Conservation (phyloP, 2,797 vertebrate species). For the Catharus ustulatus region DNA sequence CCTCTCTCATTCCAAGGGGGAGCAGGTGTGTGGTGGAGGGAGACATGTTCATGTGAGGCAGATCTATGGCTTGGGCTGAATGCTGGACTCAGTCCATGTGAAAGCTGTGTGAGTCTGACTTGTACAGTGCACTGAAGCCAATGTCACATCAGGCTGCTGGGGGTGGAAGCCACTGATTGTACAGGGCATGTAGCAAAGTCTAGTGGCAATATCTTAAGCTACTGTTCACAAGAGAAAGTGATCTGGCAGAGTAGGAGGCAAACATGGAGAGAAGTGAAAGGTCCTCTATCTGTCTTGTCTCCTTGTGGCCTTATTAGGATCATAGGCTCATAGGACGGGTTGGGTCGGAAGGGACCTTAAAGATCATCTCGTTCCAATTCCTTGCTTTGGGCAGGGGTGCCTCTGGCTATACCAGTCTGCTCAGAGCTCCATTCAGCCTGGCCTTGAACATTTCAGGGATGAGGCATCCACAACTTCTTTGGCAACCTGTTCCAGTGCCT, state of each 20-base stretch:
- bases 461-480: neutral
- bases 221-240: neutral
- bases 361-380: neutral
- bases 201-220: neutral
- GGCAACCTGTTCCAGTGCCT: neutral
- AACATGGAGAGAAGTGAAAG: neutral
- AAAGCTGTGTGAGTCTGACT: neutral
- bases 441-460: neutral
- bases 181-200: rapidly evolving
- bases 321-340: neutral
- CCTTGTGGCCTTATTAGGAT: neutral
- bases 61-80: neutral
- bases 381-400: neutral
- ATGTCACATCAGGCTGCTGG: neutral
- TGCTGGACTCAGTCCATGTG: neutral
- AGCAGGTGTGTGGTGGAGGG: neutral
- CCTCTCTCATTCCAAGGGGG: neutral
- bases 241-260: neutral
- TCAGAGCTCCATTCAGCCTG: neutral
- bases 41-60: neutral
- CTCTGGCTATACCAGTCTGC: neutral
- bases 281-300: neutral
- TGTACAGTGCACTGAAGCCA: neutral
- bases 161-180: neutral
- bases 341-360: neutral